Conservation (phyloP, 2,888 invertebrate genomes). For the Hypomecis atomaria region DNA sequence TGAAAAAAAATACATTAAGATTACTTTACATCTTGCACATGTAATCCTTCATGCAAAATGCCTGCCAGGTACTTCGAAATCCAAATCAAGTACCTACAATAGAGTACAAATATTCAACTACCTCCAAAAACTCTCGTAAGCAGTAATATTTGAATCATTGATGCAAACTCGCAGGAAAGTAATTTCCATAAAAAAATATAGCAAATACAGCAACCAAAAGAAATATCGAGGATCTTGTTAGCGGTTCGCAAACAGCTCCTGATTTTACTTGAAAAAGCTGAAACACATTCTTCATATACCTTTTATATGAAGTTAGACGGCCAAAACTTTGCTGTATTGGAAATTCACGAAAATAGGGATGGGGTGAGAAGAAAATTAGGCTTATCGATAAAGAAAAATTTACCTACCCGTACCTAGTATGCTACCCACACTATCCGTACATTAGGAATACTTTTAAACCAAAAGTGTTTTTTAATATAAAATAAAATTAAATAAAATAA, state of each 20-base stretch:
- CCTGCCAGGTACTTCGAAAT: too few species aligned
- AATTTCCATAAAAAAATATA: constrained; percentile 20
- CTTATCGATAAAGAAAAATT: neutral
- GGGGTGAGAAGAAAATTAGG: neutral
- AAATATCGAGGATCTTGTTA: constrained; percentile 27
- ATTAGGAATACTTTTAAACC: too few species aligned
- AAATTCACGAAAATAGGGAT: constrained; percentile 45
- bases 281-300: constrained; percentile 46
- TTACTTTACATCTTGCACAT: too few species aligned
- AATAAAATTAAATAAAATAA: too few species aligned
- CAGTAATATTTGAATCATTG: neutral
- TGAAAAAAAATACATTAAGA: too few species aligned
- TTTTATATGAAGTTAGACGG: constrained; percentile 51
- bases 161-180: neutral
- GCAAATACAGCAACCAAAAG: constrained; percentile 7
- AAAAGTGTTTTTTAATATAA: too few species aligned
- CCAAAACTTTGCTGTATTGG: constrained; percentile 48
- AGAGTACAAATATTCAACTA: neutral
- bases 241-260: constrained; percentile 25
- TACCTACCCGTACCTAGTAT: too few species aligned
- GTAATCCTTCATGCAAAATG: too few species aligned
- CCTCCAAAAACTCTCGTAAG: neutral
- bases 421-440: too few species aligned
- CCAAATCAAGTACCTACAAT: too few species aligned
- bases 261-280: constrained; percentile 35